Evolutionary conservation across 2,113 vertebrate genomes (phyloP).

Genomic region (Neoarius graeffei): DNA sequence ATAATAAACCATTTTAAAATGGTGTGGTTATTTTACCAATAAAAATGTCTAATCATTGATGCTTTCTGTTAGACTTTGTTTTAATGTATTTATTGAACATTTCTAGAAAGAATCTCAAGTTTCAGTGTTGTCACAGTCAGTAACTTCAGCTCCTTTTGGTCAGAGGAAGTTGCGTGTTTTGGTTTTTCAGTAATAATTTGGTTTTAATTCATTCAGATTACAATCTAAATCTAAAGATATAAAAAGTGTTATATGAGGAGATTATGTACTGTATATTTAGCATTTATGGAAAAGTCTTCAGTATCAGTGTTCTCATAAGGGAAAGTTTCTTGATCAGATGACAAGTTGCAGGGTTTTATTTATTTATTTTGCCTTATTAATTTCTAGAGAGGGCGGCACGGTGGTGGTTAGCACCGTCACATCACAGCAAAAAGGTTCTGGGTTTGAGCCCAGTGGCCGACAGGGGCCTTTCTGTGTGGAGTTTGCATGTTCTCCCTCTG

Average conservation of each 20-base stretch:
- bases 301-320: neutral
- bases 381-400: neutral
- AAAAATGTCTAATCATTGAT: neutral
- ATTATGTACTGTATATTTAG: neutral
- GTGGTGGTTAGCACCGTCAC: no score
- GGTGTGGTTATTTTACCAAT: neutral
- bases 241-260: neutral
- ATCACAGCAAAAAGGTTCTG: no score
- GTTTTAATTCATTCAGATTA: neutral
- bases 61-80: neutral
- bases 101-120: neutral
- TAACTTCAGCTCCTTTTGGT: neutral
- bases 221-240: neutral
- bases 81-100: neutral
- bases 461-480: no score
- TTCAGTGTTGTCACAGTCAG: neutral
- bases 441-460: no score
- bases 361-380: neutral
- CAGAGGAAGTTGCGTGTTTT: neutral
- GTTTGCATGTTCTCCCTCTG: no score
- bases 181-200: neutral
- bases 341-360: neutral
- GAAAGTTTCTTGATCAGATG: no score
- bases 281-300: neutral
- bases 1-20: no score